Base-by-base conservation (phyloP, 2,888 invertebrate species). In the Bellardia bayeri region DNA sequence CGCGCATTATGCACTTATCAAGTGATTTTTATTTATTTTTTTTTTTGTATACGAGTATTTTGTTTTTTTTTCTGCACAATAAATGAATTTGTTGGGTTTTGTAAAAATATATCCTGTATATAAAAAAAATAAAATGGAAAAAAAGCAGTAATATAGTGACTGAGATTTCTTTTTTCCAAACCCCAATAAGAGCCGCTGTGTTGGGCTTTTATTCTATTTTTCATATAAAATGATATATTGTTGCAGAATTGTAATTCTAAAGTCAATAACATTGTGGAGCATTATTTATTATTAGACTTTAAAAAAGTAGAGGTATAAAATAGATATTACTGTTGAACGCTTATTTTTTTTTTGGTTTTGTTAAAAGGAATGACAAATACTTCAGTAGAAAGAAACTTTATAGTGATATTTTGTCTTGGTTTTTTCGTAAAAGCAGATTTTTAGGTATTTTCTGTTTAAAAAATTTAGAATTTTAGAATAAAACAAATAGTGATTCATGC, bases 1-100 rank as follows among this genome's bases (percentile, higher is more conserved):
- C 87, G 85, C 87, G 85, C 79, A 87, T 87, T 87, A 87, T 87
- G 87, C 87, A 87, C 82, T 87, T 87, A 87, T 85, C 87, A 85
- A 87, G 85, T 79, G 85, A 66, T 76, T 66, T 82, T 33, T 68
- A 63, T 66, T n/a, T n/a, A n/a, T n/a, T n/a, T n/a, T n/a, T n/a
- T 33, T 54, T 66, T 66, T 40, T 23, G 23, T 23, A 23, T 23
- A 23, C 23, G 23, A 23, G 5, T 61, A 16, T 61, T 58, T 71
- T 64, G 58, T 63, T 54, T 76, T 76, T 76, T 76, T 72, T 14
- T 51, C 63, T 72, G 49, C 37, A 61, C 82, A 87, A 79, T 75
- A 83, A 76, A 83, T 76, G 69, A 75, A 84, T 84, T 74, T 82
- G 72, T 82, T 78, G 33, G 56, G 42, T 78, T 82, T 71, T 81